A percentile compares a stretch with the other conserved stretches of the same genome.
Conservation (phyloP, 1,140 invertebrate species). For the Heliconius eleuchia region DNA sequence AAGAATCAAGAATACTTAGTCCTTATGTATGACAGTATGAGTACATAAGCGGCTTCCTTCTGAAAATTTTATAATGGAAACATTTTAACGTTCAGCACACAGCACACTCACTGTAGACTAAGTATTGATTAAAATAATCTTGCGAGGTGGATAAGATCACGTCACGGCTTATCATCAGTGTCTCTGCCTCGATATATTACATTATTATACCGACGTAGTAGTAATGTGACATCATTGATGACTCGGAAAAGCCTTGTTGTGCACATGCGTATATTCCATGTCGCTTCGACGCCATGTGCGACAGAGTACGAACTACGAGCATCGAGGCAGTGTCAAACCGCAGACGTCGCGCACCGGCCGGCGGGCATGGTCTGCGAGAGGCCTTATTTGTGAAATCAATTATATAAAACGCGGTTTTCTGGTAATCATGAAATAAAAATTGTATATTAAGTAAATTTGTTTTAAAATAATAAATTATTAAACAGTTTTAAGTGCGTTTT, state of each 20-base stretch:
- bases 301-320: conserved; percentile 33
- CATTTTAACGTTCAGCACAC: not conserved
- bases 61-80: not conserved
- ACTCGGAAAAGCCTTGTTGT: conserved; percentile 57
- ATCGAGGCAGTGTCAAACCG: conserved; percentile 33
- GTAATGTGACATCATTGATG: conserved; percentile 52
- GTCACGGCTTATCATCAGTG: conserved; percentile 24
- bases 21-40: too few species aligned
- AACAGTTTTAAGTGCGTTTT: conserved; percentile 10
- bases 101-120: not conserved
- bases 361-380: conserved; percentile 51
- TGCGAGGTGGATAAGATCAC: not conserved
- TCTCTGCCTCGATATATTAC: not conserved
- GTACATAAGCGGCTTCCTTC: not conserved
- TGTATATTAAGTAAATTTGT: not conserved
- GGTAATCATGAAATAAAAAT: conserved; percentile 13
- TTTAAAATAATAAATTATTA: not conserved
- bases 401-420: conserved; percentile 17
- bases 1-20: too few species aligned
- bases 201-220: conserved; percentile 35
- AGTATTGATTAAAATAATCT: not conserved
- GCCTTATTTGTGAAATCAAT: conserved; percentile 31
- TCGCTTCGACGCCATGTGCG: conserved; percentile 44
- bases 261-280: conserved; percentile 70
- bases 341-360: conserved; percentile 63